These are phyloP conservation scores for Aphelinus atriplicis DNA, from an alignment of 1,140 invertebrate genomes.

Conservation along the genomic window DNA sequence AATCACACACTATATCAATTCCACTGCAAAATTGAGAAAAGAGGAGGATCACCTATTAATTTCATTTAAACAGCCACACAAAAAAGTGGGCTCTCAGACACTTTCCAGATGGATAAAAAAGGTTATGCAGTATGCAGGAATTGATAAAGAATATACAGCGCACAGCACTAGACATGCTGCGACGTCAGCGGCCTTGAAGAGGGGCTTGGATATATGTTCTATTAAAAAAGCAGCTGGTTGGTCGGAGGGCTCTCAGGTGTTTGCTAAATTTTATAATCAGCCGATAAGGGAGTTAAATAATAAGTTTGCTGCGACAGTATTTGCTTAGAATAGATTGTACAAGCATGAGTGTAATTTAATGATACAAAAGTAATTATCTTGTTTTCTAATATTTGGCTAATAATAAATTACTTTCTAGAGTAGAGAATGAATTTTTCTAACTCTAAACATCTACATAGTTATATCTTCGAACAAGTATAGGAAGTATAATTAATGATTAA, in stretches of 20 bases:
- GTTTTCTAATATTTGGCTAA: no score
- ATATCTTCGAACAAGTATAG: no score
- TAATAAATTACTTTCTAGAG: no score
- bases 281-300: neutral
- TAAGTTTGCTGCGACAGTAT: neutral
- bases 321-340: neutral
- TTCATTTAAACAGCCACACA: slow-evolving; percentile 21
- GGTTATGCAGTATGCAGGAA: neutral
- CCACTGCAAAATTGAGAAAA: slow-evolving; percentile 1
- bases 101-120: slow-evolving; percentile 26
- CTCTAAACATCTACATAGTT: no score
- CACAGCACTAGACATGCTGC: slow-evolving; percentile 7
- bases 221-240: slow-evolving; percentile 23
- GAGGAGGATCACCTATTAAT: slow-evolving; percentile 1
- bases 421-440: no score
- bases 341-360: no score
- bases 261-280: slow-evolving; percentile 22
- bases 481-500: no score
- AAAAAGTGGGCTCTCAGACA: slow-evolving; percentile 16
- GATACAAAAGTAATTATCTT: no score
- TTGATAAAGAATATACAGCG: slow-evolving; percentile 18
- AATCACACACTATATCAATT: slow-evolving; percentile 8
- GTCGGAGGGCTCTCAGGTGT: slow-evolving; percentile 14
- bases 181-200: slow-evolving; percentile 4
- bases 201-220: neutral